phyloP scores from a whole-genome alignment of 1,140 invertebrate species.

The Pseudoatta argentina region DNA sequence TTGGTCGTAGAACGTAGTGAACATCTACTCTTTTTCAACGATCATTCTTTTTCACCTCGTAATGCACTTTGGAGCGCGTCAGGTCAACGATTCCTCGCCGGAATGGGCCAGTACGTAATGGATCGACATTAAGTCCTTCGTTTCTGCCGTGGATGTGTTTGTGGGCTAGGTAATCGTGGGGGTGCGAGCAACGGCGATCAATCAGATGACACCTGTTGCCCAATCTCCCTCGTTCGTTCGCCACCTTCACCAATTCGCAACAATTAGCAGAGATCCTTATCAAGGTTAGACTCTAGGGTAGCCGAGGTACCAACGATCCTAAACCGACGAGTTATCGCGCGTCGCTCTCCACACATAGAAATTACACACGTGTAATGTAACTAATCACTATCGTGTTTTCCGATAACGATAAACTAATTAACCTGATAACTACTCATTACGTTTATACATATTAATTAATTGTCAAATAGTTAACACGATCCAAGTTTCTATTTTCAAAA shows the following conservation, averaged over 20 bases:
- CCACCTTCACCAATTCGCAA: constrained; percentile 84
- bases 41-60: constrained; percentile 49
- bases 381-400: constrained; percentile 7
- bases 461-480: background rate
- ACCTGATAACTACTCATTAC: background rate
- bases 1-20: background rate
- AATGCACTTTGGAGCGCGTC: constrained; percentile 56
- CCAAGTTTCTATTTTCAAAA: background rate
- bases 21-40: constrained; percentile 47
- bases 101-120: constrained; percentile 74
- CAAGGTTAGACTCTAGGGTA: constrained; percentile 76
- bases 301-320: constrained; percentile 61
- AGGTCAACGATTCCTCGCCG: constrained; percentile 59
- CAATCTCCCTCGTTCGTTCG: constrained; percentile 81
- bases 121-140: constrained; percentile 80
- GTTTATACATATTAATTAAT: background rate
- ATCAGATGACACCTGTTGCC: constrained; percentile 87
- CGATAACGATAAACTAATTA: constrained; percentile 9
- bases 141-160: constrained; percentile 83
- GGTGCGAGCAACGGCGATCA: constrained; percentile 84
- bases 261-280: constrained; percentile 86
- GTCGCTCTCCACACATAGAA: background rate
- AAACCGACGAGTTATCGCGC: constrained; percentile 60
- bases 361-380: constrained; percentile 3
- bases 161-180: constrained; percentile 84